Conservation (phyloP, 2,888 invertebrate genomes). For the Drosophila seclusa region DNA sequence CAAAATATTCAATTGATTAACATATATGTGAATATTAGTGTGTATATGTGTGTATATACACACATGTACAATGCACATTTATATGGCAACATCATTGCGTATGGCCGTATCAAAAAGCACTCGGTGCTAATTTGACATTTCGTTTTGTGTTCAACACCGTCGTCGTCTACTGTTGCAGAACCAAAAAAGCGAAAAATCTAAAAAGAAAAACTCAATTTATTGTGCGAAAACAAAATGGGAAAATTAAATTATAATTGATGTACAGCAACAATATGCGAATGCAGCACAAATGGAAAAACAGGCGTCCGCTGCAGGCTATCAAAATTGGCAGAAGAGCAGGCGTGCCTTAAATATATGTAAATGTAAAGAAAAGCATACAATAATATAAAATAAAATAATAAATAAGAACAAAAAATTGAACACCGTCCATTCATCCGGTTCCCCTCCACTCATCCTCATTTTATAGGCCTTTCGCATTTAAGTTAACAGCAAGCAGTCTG, state of each 20-base stretch:
- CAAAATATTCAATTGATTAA: conserved; percentile 7
- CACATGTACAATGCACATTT: conserved; percentile 49
- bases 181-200: conserved; percentile 40
- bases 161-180: conserved; percentile 53
- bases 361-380: conserved; percentile 14
- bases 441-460: background rate
- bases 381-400: conserved; percentile 27
- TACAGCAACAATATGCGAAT: background rate
- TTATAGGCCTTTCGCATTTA: conserved; percentile 20
- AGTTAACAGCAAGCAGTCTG: conserved; percentile 35
- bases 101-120: conserved; percentile 63
- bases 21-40: conserved; percentile 24
- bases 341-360: conserved; percentile 7
- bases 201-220: conserved; percentile 24
- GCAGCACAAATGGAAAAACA: conserved; percentile 1
- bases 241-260: conserved; percentile 9
- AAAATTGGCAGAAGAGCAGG: conserved; percentile 1
- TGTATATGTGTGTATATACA: conserved; percentile 4
- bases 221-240: conserved; percentile 34
- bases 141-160: conserved; percentile 63
- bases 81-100: conserved; percentile 72
- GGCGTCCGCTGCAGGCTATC: conserved; percentile 3
- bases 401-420: conserved; percentile 22
- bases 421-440: conserved; percentile 6
- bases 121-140: conserved; percentile 64